Evolutionary conservation across 1,140 invertebrate species (phyloP), one percentile per base, ranked within the genome.

Genomic region (Anastatus disparis): DNA sequence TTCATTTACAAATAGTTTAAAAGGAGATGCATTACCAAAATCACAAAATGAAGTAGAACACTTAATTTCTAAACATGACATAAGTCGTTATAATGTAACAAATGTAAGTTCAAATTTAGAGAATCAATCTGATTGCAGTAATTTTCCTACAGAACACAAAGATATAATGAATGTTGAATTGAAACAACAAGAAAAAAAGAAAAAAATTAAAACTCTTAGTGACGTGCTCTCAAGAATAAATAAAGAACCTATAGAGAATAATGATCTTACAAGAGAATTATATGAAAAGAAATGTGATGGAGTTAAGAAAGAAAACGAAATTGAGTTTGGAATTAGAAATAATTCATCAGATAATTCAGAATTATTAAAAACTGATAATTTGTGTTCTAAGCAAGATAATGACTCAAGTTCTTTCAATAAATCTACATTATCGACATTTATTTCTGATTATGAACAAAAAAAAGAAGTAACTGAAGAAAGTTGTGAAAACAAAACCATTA

Each of bases 1-100:
- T 81, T 93, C 93, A 73, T 95, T 96, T 85, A 92, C 92, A 71
- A 90, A 93, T 71, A 82, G 93, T 40, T 78, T 94, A 66, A 85
- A 87, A 66, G 87, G 87, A 56, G 85, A 85, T 52, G 82, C 85
- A 48, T 80, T 82, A 9, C 80, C 82, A 3, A 52, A 88, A 62
- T 59, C 82, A 75, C 77, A 86, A 74, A 85, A 85, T 35, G 83
- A 86, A 31, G 79, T 84, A 2, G 83, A 86, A 42, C 76, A 72
- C 42, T 71, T 77, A 7, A 77, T 79, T 13, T 70, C 73, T 3
- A 83, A 82, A 67, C 80, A 81, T 31, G 81, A 80, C 8, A 71
- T 48, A 13, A 75, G 20, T 17, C 65, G 12, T 62, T 61, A 3
- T 61, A 17, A 29, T 26, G 1, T 8, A 17, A 55, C 3, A 31